A percentile compares a stretch with the other conserved stretches of the same genome.
phyloP scores from a whole-genome alignment of 1,140 invertebrate species.

The Macrobrachium rosenbergii region DNA sequence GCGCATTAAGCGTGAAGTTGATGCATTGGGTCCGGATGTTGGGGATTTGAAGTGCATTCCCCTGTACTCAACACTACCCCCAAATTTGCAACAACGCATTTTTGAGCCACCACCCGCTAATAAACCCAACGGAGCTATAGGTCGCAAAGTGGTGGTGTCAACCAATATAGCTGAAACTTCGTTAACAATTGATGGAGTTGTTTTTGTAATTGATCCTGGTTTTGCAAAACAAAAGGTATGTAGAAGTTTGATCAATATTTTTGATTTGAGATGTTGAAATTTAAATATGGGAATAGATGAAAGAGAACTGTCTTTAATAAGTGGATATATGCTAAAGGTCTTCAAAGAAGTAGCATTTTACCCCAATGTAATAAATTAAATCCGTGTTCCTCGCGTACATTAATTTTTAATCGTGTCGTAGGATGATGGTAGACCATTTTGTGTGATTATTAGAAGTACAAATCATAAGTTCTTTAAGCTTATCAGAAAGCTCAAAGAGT shows the following conservation, averaged over 20 bases:
- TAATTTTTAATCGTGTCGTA: too few species aligned
- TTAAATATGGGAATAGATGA: background rate
- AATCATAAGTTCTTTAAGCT: too few species aligned
- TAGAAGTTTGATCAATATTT: background rate
- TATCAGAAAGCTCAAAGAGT: too few species aligned
- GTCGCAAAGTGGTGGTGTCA: conserved; percentile 95
- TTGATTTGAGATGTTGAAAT: conserved; percentile 5
- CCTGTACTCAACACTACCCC: conserved; percentile 97
- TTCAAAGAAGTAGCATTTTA: too few species aligned
- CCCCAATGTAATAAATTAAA: too few species aligned
- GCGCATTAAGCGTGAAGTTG: conserved; percentile 95
- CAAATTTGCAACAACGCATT: conserved; percentile 96
- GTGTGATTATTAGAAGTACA: too few species aligned
- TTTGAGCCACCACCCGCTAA: conserved; percentile 96
- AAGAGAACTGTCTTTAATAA: too few species aligned
- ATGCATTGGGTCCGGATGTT: conserved; percentile 95
- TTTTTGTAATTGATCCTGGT: conserved; percentile 99
- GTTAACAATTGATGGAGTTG: conserved; percentile 99
- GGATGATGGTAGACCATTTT: too few species aligned
- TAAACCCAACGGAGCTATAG: conserved; percentile 93
- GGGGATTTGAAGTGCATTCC: conserved; percentile 99
- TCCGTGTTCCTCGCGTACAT: too few species aligned
- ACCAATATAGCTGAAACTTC: conserved; percentile 99
- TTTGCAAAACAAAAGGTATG: conserved; percentile 98
- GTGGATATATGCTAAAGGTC: too few species aligned